Evolutionary conservation across 2,888 invertebrate genomes (phyloP).

Genomic region (Mesorhabditis belari): DNA sequence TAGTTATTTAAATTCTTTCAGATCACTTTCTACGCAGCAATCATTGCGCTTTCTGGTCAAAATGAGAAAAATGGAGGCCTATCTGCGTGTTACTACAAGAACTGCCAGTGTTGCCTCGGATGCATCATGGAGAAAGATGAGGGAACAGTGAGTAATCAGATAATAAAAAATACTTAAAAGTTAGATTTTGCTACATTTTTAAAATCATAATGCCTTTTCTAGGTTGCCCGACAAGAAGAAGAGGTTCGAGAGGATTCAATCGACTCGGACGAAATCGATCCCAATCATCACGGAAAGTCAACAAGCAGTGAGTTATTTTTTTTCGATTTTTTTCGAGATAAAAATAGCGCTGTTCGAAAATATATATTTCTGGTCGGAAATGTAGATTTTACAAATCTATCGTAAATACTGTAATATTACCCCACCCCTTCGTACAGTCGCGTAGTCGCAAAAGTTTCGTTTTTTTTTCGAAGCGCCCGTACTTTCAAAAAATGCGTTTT

Average conservation of each 20-base stretch:
- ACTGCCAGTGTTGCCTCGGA: not conserved
- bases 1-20: constrained; percentile 8
- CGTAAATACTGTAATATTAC: too few relatives aligned
- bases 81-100: constrained; percentile 35
- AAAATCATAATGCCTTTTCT: not conserved
- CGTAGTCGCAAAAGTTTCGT: too few relatives aligned
- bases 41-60: constrained; percentile 48
- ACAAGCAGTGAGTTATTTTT: constrained; percentile 21
- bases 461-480: too few relatives aligned
- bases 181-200: not conserved
- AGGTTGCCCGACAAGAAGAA: not conserved
- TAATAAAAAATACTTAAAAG: not conserved
- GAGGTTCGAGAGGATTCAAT: not conserved
- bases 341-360: too few relatives aligned
- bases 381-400: not conserved
- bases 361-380: not conserved
- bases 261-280: constrained; percentile 17
- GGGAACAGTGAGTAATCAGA: not conserved
- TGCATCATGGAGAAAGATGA: not conserved
- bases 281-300: constrained; percentile 28
- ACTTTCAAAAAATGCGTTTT: too few relatives aligned
- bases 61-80: constrained; percentile 45
- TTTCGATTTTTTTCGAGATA: not conserved
- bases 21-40: constrained; percentile 50
- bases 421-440: too few relatives aligned